Evolutionary conservation across 2,113 vertebrate species (phyloP), one percentile per base, ranked within the genome.

Genomic region (Pedionomus torquatus): DNA sequence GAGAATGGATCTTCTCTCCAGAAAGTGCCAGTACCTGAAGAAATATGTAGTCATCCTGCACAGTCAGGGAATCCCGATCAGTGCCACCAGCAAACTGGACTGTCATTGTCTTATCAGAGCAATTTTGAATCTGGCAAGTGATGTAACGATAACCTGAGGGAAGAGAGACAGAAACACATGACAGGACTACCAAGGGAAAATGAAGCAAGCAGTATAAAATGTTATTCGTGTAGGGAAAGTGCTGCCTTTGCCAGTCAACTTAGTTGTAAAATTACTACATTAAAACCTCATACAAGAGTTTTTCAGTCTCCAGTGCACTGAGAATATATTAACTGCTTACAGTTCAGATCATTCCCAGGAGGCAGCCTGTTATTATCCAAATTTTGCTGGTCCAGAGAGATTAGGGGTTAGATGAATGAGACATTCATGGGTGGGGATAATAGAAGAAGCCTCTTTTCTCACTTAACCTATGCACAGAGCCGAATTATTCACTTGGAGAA

Each of bases 41-140:
- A 96, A 99, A 99, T 95, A 99, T 93, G 97, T 99, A 99, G 93
- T 99, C 98, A 41, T 99, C 99, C 96, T 99, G 99, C 90, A 99
- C 99, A 7, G 98, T 97, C 72, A 99, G 98, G 1, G 99, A 99
- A 95, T 99, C 98, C 64, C 94, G 98, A 97, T 99, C 99, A 15
- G 99, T 98, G 92, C 97, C 98, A 58, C 98, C 98, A 11, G 98
- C 86, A 95, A 99, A 99, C 68, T 98, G 98, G 26, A 98, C 96
- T 4, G 95, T 97, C 90, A 97, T 97, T 68, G 98, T 97, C 97
- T 98, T 98, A 93, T 99, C 98, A 4, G 99, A 99, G 94, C 99
- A 99, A 95, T 99, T 99, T 79, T 98, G 98, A 97, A 99, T 98
- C 74, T 97, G 98, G 91, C 99, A 99, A 86, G 98, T 99, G 92